phyloP scores from a whole-genome alignment of 1,140 invertebrate genomes.

The Brachionus sp. region DNA sequence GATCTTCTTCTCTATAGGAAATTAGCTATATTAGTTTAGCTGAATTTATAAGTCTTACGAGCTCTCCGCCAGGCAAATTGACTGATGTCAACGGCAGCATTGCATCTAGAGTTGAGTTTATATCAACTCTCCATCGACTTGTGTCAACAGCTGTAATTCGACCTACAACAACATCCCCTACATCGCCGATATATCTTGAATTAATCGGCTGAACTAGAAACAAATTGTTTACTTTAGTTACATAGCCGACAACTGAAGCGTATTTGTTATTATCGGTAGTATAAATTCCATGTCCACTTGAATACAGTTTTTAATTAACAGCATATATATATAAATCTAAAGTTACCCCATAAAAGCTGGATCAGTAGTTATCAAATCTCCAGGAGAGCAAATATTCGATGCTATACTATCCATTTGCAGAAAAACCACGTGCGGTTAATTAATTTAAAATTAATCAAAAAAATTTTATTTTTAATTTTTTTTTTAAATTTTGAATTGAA shows the following conservation, averaged over 20 bases:
- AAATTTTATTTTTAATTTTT: background rate
- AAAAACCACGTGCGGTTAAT: background rate
- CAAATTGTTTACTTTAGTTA: slow-evolving; percentile 89
- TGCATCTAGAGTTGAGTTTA: slow-evolving; percentile 78
- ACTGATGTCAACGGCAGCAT: slow-evolving; percentile 83
- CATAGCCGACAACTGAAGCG: slow-evolving; percentile 85
- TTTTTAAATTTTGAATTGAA: background rate
- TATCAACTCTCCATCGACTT: slow-evolving; percentile 91
- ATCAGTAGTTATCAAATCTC: slow-evolving; percentile 44
- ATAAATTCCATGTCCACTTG: slow-evolving; percentile 89
- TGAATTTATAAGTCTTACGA: slow-evolving; percentile 64
- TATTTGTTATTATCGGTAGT: slow-evolving; percentile 65
- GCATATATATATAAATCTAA: background rate
- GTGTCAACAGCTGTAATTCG: slow-evolving; percentile 78
- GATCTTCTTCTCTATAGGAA: slow-evolving; percentile 73
- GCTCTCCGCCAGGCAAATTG: slow-evolving; percentile 92
- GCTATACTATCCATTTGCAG: slow-evolving; percentile 25
- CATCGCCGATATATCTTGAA: slow-evolving; percentile 72
- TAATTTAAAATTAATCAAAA: background rate
- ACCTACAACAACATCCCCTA: slow-evolving; percentile 93
- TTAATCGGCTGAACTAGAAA: slow-evolving; percentile 84
- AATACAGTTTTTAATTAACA: background rate
- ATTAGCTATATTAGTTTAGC: background rate
- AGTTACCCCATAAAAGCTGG: slow-evolving; percentile 29
- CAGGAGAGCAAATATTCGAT: slow-evolving; percentile 12